These are phyloP conservation scores for Melanaphis sacchari DNA, from an alignment of 1,140 invertebrate genomes.

Conservation along the genomic window DNA sequence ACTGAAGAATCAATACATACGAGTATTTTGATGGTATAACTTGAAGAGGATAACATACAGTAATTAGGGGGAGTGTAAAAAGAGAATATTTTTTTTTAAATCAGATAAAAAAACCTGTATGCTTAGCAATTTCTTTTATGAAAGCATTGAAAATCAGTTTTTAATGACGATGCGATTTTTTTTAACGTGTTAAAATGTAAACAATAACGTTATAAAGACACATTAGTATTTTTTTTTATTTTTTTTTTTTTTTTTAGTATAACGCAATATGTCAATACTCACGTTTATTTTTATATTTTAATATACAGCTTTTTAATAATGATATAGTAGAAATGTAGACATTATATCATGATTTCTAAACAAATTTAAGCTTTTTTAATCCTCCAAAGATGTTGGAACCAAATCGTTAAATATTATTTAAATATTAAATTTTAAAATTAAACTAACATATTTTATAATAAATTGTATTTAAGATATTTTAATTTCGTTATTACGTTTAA, in stretches of 20 bases:
- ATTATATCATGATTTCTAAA: not conserved
- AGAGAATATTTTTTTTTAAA: not conserved
- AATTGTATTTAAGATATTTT: not conserved
- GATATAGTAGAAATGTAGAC: not conserved
- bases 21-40: not conserved
- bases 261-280: not conserved
- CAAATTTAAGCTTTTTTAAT: not conserved
- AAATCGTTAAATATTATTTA: not conserved
- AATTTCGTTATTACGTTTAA: not conserved
- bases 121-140: not conserved
- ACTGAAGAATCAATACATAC: not conserved
- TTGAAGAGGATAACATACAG: not conserved
- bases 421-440: not conserved
- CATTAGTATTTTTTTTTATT: not conserved
- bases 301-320: not conserved
- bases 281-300: not conserved
- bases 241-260: not conserved
- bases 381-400: not conserved
- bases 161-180: not conserved
- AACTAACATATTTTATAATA: not conserved
- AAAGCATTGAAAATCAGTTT: not conserved
- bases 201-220: not conserved
- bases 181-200: not conserved
- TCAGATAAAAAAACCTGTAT: slow-evolving; percentile 11
- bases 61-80: not conserved